Percentiles rank a stretch among this genome's conserved stretches.
These are phyloP conservation scores for Apomyelois bistriatella DNA, from an alignment of 2,888 invertebrate genomes.

Conservation along the genomic window DNA sequence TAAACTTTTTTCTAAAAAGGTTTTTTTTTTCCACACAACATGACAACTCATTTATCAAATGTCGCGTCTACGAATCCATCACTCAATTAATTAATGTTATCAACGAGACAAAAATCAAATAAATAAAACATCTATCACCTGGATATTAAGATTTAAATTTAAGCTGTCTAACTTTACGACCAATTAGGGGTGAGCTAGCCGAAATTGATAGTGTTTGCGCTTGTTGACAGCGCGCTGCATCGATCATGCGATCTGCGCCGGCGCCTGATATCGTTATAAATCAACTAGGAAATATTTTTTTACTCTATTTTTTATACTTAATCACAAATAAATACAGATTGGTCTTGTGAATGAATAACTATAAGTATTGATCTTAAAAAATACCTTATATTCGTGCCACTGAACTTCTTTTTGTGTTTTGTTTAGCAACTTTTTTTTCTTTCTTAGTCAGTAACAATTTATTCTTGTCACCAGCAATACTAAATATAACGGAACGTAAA, in stretches of 20 bases:
- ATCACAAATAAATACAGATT: too few species aligned
- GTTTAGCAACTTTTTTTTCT: too few species aligned
- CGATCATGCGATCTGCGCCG: slow-evolving; percentile 43
- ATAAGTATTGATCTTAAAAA: too few species aligned
- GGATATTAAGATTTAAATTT: not conserved
- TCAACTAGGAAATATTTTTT: not conserved
- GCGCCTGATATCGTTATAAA: slow-evolving; percentile 25
- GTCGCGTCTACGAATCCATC: slow-evolving; percentile 38
- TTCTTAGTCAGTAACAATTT: too few species aligned
- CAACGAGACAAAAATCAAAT: slow-evolving; percentile 10
- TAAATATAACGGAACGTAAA: too few species aligned
- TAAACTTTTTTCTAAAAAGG: slow-evolving; percentile 5
- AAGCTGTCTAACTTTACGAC: slow-evolving; percentile 29
- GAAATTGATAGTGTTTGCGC: slow-evolving; percentile 23
- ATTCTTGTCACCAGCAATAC: too few species aligned
- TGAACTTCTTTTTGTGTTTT: too few species aligned
- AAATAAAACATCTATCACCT: not conserved
- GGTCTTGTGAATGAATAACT: too few species aligned
- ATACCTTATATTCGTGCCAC: too few species aligned
- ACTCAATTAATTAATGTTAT: slow-evolving; percentile 54
- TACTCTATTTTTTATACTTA: too few species aligned
- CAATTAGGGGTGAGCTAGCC: slow-evolving; percentile 36
- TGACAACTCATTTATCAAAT: slow-evolving; percentile 14
- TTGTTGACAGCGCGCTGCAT: slow-evolving; percentile 32
- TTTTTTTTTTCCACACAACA: too few species aligned